phyloP scores from a whole-genome alignment of 2,113 vertebrate species.

The Pseudonaja textilis region DNA sequence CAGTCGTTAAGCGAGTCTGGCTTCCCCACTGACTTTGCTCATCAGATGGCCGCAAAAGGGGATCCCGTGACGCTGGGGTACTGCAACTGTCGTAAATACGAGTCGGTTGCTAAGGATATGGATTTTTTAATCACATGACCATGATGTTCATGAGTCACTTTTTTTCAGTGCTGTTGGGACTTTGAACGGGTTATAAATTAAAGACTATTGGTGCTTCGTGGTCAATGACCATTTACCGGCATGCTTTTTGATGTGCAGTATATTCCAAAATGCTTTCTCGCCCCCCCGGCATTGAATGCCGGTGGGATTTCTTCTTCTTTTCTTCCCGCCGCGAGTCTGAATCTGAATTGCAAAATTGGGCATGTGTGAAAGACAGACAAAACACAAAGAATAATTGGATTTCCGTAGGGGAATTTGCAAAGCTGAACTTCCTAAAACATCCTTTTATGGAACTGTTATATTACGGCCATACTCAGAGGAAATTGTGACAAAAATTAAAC shows the following conservation, averaged over 20 bases:
- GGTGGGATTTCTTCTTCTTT: neutral
- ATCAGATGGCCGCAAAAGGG: neutral
- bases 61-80: neutral
- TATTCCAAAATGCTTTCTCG: neutral
- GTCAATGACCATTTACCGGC: neutral
- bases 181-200: neutral
- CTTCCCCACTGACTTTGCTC: neutral
- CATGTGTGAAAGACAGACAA: neutral
- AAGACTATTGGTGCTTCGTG: neutral
- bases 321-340: neutral
- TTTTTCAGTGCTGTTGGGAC: neutral
- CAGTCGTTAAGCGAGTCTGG: neutral
- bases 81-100: neutral
- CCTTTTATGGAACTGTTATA: neutral
- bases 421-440: neutral
- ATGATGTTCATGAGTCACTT: neutral
- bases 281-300: fast-evolving
- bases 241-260: neutral
- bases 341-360: neutral
- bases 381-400: neutral
- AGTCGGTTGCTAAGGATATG: neutral
- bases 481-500: neutral
- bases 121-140: neutral
- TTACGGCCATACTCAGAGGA: neutral
- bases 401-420: neutral